Evolutionary conservation across 53 echinoderm and acorn worm genomes (phyloP).

Genomic region (Temnopleurus reevesii): DNA sequence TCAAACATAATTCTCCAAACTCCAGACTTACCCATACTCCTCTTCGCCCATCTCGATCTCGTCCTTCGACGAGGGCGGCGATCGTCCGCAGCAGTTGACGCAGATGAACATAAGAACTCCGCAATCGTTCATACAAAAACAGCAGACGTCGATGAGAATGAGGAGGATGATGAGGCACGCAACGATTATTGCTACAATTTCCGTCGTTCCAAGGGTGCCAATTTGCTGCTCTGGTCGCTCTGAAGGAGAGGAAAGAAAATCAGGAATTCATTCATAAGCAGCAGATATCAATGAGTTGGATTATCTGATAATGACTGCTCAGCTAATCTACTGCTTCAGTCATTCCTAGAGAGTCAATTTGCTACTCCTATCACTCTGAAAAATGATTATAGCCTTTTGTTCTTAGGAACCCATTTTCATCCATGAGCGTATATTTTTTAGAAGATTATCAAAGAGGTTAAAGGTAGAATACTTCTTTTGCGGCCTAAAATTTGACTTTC

Average conservation of each 20-base stretch:
- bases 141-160: constrained; percentile 82
- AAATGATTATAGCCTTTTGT: too few species aligned
- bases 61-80: constrained; percentile 68
- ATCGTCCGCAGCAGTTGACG: constrained; percentile 88
- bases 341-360: too few species aligned
- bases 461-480: too few species aligned
- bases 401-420: too few species aligned
- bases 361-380: too few species aligned
- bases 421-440: too few species aligned
- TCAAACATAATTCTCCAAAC: background rate
- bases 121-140: constrained; percentile 89
- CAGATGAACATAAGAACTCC: constrained; percentile 94
- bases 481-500: too few species aligned
- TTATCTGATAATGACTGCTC: too few species aligned
- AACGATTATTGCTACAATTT: constrained; percentile 85
- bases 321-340: too few species aligned
- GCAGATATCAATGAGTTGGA: too few species aligned
- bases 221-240: constrained; percentile 19
- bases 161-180: constrained; percentile 86
- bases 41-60: constrained; percentile 77
- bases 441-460: too few species aligned
- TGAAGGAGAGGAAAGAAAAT: background rate
- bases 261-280: too few species aligned
- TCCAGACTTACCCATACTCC: constrained; percentile 67
- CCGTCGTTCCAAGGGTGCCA: constrained; percentile 54